Conservation (phyloP, 2,797 vertebrate species). For the Melanotaenia parkinsoni region DNA sequence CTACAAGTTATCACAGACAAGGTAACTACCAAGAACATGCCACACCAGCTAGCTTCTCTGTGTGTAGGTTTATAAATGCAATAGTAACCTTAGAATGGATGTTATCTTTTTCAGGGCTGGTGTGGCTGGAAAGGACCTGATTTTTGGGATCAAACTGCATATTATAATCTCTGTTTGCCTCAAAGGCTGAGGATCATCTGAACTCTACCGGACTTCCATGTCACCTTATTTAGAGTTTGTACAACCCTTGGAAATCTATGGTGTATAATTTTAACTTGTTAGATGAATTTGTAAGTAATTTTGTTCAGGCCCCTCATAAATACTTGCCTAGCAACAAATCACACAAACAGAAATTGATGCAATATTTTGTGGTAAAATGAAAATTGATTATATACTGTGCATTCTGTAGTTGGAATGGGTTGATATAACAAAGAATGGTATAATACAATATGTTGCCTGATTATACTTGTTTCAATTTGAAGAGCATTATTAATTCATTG, state of each 20-base stretch:
- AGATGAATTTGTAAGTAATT: background rate
- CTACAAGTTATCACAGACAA: slow-evolving; percentile 91
- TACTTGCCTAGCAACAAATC: background rate
- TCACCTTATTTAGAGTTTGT: background rate
- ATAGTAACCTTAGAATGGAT: slow-evolving; percentile 15
- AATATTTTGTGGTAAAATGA: slow-evolving; percentile 10
- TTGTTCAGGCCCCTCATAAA: background rate
- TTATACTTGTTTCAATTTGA: too few species aligned
- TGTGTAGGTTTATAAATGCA: background rate
- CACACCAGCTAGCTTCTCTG: background rate
- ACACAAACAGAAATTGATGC: background rate
- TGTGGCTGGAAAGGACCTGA: slow-evolving; percentile 96
- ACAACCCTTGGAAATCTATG: slow-evolving; percentile 14
- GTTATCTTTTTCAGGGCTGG: slow-evolving; percentile 87
- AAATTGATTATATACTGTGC: background rate
- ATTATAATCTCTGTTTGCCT: slow-evolving; percentile 97
- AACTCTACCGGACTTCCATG: slow-evolving; percentile 39
- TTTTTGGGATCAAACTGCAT: slow-evolving; percentile 95
- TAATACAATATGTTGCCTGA: too few species aligned
- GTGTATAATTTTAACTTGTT: background rate
- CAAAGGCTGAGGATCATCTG: slow-evolving; percentile 89
- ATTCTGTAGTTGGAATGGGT: too few species aligned
- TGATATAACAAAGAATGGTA: too few species aligned
- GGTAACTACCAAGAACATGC: slow-evolving; percentile 73
- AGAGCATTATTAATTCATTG: too few species aligned